These are phyloP conservation scores for Burhinus oedicnemus DNA, from an alignment of 2,113 vertebrate species.

Conservation along the genomic window DNA sequence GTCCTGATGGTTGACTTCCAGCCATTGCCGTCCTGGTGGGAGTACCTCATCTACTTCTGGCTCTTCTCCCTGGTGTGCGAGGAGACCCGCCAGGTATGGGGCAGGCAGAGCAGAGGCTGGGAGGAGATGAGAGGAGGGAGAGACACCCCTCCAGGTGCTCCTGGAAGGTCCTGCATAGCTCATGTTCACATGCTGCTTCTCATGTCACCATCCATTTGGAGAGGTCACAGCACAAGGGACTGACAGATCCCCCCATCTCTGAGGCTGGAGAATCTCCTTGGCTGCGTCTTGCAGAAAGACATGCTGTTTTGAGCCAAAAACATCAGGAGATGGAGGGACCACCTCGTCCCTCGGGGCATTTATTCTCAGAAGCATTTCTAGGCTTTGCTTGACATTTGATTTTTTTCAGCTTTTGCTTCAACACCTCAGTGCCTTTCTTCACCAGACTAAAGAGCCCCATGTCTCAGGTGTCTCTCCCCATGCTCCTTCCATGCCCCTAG, in stretches of 20 bases:
- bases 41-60: conserved; percentile 91
- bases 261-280: not conserved
- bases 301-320: not conserved
- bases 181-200: fast-evolving
- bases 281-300: not conserved
- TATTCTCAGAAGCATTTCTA: not conserved
- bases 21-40: conserved; percentile 77
- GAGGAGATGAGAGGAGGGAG: not conserved
- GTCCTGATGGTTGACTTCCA: conserved; percentile 95
- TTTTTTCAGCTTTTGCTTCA: not conserved
- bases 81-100: conserved; percentile 88
- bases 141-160: not conserved
- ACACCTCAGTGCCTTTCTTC: not conserved
- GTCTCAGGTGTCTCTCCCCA: not conserved
- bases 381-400: not conserved
- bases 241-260: fast-evolving
- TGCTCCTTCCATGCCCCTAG: not conserved
- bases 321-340: not conserved
- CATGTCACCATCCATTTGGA: fast-evolving
- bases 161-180: not conserved
- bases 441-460: not conserved
- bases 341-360: not conserved
- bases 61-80: conserved; percentile 89
- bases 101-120: not conserved
- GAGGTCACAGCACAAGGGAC: not conserved